Conservation (phyloP, 2,113 vertebrate genomes). For the Steatornis caripensis region DNA sequence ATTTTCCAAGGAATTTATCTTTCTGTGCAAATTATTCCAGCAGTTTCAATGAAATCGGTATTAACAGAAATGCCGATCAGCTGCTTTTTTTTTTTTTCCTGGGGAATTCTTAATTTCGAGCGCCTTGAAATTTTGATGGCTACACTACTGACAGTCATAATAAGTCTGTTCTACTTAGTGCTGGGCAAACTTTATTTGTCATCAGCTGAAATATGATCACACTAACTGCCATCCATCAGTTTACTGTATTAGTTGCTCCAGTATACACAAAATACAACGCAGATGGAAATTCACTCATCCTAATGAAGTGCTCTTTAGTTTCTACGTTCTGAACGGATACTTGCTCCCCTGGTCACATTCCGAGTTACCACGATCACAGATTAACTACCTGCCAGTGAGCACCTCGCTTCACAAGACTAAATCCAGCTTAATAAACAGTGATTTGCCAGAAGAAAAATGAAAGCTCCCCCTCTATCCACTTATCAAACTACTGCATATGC, state of each 20-base stretch:
- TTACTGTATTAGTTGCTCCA: constrained; percentile 20
- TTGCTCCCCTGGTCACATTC: background rate
- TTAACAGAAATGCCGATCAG: background rate
- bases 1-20: background rate
- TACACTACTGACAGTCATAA: background rate
- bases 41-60: background rate
- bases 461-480: constrained; percentile 35
- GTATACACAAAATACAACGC: constrained; percentile 39
- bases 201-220: constrained; percentile 37
- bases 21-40: background rate
- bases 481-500: constrained; percentile 57
- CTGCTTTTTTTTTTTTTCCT: background rate
- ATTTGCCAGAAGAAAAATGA: constrained; percentile 18
- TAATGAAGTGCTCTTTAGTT: constrained; percentile 50
- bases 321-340: background rate
- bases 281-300: constrained; percentile 40
- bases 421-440: constrained; percentile 43
- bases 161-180: constrained; percentile 24
- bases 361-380: background rate
- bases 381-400: constrained; percentile 38
- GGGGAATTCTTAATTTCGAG: constrained; percentile 25
- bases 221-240: constrained; percentile 45
- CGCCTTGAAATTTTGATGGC: constrained; percentile 15
- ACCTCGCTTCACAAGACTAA: constrained; percentile 21
- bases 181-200: constrained; percentile 49